These are phyloP conservation scores for Epirrita christyi DNA, from an alignment of 2,888 invertebrate species.

Conservation along the genomic window DNA sequence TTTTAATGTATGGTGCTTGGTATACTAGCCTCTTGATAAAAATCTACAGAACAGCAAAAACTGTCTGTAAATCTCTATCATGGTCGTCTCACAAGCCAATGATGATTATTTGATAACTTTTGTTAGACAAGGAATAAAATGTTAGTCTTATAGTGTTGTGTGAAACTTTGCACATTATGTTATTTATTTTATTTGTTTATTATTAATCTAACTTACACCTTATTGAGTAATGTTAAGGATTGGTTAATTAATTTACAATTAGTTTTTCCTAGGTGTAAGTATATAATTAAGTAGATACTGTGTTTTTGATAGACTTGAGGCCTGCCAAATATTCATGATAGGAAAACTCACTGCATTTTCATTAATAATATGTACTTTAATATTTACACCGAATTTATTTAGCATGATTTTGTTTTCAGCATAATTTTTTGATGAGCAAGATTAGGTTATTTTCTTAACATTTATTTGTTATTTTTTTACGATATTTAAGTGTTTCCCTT, in stretches of 20 bases:
- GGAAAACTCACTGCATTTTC: slow-evolving; percentile 42
- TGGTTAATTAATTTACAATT: not conserved
- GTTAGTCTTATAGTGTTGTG: not conserved
- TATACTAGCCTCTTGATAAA: no score
- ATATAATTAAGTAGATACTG: not conserved
- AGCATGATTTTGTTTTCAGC: not conserved
- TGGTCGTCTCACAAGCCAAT: no score
- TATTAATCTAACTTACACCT: not conserved
- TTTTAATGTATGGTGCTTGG: no score
- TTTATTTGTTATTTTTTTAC: no score
- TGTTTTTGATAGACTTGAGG: slow-evolving; percentile 23
- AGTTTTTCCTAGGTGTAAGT: not conserved
- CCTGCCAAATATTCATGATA: slow-evolving; percentile 72
- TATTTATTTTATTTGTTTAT: slow-evolving; percentile 5
- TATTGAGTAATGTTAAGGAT: not conserved
- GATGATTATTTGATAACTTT: no score
- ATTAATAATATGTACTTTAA: not conserved
- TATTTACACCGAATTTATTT: not conserved
- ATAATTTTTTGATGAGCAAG: not conserved
- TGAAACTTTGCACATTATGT: not conserved
- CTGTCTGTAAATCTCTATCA: no score
- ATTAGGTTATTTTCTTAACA: not conserved
- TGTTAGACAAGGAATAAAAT: no score
- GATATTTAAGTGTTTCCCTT: no score
- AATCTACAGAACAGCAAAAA: no score